phyloP scores from a whole-genome alignment of 1,140 invertebrate genomes.

The Bombus haemorrhoidalis region DNA sequence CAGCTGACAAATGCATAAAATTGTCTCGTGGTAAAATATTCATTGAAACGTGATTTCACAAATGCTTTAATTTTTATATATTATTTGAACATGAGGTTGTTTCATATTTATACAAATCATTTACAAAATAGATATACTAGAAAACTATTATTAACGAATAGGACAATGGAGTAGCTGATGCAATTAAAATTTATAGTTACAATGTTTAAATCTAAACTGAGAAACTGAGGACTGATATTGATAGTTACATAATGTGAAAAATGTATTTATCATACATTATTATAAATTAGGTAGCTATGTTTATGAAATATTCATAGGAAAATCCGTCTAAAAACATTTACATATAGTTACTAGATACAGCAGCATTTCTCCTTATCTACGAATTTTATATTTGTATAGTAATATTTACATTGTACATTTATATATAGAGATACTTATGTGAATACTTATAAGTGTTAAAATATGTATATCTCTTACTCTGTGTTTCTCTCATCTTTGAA shows the following conservation, averaged over 20 bases:
- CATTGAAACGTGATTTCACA: conserved; percentile 39
- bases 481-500: conserved; percentile 20
- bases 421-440: conserved; percentile 42
- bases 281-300: conserved; percentile 58
- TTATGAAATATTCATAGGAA: conserved; percentile 55
- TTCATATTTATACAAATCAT: conserved; percentile 30
- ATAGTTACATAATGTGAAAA: conserved; percentile 13
- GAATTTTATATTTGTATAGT: conserved; percentile 46
- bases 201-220: conserved; percentile 23
- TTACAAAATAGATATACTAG: conserved; percentile 12
- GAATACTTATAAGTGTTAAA: conserved; percentile 39
- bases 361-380: conserved; percentile 53
- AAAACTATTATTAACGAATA: conserved; percentile 4
- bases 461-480: conserved; percentile 39
- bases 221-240: conserved; percentile 31
- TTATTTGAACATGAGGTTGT: conserved; percentile 5
- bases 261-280: conserved; percentile 38
- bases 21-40: conserved; percentile 28
- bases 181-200: conserved; percentile 29
- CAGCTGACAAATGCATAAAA: conserved; percentile 63
- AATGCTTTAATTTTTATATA: conserved; percentile 30
- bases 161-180: not conserved
- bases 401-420: conserved; percentile 61
- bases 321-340: conserved; percentile 52
- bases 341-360: conserved; percentile 60